Evolutionary conservation across 1,140 invertebrate genomes (phyloP).

Genomic region (Apolygus lucorum): DNA sequence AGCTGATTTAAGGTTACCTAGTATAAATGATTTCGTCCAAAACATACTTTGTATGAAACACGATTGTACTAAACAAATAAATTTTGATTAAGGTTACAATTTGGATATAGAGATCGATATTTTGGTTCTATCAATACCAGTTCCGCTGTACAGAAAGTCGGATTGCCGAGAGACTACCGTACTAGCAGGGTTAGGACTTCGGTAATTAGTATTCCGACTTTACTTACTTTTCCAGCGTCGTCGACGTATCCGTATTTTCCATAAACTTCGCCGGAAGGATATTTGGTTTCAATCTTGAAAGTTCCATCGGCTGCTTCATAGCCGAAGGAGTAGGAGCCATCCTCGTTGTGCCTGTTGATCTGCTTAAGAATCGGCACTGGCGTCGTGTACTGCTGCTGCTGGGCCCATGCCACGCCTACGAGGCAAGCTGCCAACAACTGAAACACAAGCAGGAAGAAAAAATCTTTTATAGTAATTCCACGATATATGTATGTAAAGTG

Average conservation of each 20-base stretch:
- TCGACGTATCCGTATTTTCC: conserved; percentile 78
- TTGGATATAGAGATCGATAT: too few species aligned
- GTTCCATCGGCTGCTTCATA: conserved; percentile 84
- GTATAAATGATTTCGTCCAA: too few species aligned
- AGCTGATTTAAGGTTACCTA: too few species aligned
- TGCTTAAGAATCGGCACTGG: conserved; percentile 61
- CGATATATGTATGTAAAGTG: neutral
- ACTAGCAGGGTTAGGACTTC: too few species aligned
- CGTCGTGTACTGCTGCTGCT: conserved; percentile 44
- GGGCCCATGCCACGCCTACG: conserved; percentile 31
- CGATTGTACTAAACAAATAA: too few species aligned
- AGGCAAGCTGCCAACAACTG: conserved; percentile 36
- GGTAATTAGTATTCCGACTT: too few species aligned
- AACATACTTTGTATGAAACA: too few species aligned
- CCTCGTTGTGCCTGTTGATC: conserved; percentile 68
- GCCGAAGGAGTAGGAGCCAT: conserved; percentile 77
- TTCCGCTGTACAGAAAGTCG: too few species aligned
- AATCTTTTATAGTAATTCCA: neutral
- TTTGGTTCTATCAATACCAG: too few species aligned
- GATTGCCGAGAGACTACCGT: too few species aligned
- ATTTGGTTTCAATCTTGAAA: conserved; percentile 85
- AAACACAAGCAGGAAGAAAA: conserved; percentile 21
- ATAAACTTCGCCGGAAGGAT: conserved; percentile 67
- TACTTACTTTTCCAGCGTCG: conserved; percentile 52
- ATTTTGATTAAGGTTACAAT: too few species aligned